A percentile compares a stretch with the other conserved stretches of the same genome.
Conservation (phyloP, 2,113 vertebrate species). For the Sialia sialis region DNA sequence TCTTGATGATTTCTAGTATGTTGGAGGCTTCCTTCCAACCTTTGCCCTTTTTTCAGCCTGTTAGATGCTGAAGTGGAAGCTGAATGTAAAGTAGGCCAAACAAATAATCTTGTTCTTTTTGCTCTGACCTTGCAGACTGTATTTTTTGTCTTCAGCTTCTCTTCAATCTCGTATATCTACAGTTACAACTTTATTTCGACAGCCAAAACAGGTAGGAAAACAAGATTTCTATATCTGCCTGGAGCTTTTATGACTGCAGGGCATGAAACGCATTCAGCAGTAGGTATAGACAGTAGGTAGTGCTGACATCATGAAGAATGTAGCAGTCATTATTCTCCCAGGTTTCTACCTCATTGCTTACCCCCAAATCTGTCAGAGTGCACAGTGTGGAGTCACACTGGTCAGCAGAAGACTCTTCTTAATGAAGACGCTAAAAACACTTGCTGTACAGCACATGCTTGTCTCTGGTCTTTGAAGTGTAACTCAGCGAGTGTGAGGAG, state of each 20-base stretch:
- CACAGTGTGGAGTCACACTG: neutral
- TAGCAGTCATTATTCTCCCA: neutral
- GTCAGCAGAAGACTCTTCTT: neutral
- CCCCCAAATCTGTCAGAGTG: neutral
- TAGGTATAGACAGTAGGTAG: neutral
- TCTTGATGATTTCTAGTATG: neutral
- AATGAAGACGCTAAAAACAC: neutral
- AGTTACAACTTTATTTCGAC: neutral
- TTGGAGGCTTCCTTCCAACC: neutral
- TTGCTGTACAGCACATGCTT: neutral
- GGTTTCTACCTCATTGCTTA: neutral
- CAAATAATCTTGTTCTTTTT: neutral
- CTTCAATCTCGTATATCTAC: neutral
- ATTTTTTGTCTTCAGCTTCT: neutral
- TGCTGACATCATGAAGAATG: neutral
- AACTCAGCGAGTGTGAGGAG: neutral
- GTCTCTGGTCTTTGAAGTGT: neutral
- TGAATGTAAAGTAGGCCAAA: neutral
- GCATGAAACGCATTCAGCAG: neutral
- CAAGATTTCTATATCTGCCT: neutral
- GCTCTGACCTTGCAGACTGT: neutral
- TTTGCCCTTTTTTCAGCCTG: neutral
- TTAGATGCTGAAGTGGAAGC: neutral
- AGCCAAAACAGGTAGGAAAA: neutral
- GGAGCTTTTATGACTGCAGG: neutral